Evolutionary conservation across 2,797 vertebrate species (phyloP), one percentile per base, ranked within the genome.

Genomic region (Caiman crocodilus): DNA sequence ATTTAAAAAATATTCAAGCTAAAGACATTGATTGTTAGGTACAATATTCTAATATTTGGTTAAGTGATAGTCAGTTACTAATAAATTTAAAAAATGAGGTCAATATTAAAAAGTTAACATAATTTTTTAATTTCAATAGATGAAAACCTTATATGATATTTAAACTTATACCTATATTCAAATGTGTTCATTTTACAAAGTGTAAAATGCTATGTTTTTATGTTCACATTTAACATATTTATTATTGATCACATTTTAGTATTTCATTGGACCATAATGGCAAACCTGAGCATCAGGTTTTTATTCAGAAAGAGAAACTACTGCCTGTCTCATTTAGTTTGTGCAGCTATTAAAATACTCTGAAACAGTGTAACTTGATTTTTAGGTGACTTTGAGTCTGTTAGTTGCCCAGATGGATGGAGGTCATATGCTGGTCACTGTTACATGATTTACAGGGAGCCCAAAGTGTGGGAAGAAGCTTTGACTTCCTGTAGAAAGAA

Each of bases 321-420:
- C 76, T 82, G 67, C 59, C n/a, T 28, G 3, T 32, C 25, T 23
- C 26, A 26, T 12, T 14, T 23, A 7, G 12, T 21, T 82, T 61
- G 32, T 4, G 5, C 1, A 1, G 28, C 13, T 9, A 4, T 2
- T 71, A 35, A 61, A 12, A 10, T 74, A 20, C 30, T 92, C 42
- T 58, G 28, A 74, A 91, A 77, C 5, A 64, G 7, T 77, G 28
- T 5, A 5, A 7, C 15, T 9, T 93, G 42, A 16, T 87, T 89
- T 81, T 73, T 25, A 95, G 98, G 98, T 77, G 94, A 98, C 77
- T 13, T 79, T 79, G 97, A 98, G 76, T 97, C 97, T 18, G 96
- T 91, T 42, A 97, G 96, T 90, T 99, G 99, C 74, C 98, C 98
- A 58, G 93, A 14, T 69, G 97, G 97, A 71, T 99, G 99, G 99